Evolutionary conservation across 2,888 invertebrate genomes (phyloP).

Genomic region (Lymantria monacha): DNA sequence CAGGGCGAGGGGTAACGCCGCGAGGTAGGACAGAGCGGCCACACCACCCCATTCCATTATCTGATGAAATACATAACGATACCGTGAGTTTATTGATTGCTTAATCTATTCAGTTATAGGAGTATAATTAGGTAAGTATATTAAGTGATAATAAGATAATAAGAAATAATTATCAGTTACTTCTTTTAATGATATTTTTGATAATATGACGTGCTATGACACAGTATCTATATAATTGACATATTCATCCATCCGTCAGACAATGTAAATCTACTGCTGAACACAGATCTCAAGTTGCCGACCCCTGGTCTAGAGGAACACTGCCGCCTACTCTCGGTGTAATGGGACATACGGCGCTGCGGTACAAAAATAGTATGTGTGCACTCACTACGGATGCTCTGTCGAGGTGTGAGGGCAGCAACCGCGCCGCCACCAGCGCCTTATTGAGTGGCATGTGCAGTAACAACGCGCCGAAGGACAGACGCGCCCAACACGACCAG

Average conservation of each 20-base stretch:
- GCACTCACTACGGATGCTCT: slow-evolving; percentile 46
- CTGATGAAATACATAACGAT: slow-evolving; percentile 29
- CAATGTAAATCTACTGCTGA: background rate
- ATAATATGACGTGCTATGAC: too few species aligned
- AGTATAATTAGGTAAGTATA: too few species aligned
- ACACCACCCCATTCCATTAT: slow-evolving; percentile 69
- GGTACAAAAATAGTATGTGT: background rate
- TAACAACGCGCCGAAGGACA: slow-evolving; percentile 71
- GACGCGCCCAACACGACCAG: slow-evolving; percentile 61
- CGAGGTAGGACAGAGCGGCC: slow-evolving; percentile 58
- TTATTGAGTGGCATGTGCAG: slow-evolving; percentile 74
- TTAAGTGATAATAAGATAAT: too few species aligned
- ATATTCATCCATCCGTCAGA: background rate
- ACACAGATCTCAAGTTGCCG: background rate
- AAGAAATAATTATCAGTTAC: too few species aligned
- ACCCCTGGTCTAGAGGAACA: too few species aligned
- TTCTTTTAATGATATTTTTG: too few species aligned
- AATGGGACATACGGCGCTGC: too few species aligned
- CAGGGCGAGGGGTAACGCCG: slow-evolving; percentile 67
- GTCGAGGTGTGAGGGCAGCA: slow-evolving; percentile 53
- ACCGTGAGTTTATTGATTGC: too few species aligned
- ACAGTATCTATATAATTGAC: background rate
- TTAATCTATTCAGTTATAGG: too few species aligned
- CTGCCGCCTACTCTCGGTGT: too few species aligned
- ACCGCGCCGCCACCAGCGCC: slow-evolving; percentile 55